Conservation (phyloP, 2,888 invertebrate species). For the Netelia virgata region DNA sequence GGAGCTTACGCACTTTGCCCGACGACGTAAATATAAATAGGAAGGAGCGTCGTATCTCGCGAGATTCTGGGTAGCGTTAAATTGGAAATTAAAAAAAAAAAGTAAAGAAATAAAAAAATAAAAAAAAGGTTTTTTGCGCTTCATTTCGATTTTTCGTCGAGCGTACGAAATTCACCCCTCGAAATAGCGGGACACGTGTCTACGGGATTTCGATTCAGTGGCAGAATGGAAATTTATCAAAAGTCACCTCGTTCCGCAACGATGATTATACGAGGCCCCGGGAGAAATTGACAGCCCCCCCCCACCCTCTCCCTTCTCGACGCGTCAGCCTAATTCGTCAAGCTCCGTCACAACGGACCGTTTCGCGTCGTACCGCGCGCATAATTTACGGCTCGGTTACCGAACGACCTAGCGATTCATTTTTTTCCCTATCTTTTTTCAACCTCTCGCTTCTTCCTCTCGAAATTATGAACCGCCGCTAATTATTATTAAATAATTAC, state of each 20-base stretch:
- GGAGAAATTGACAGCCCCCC: constrained; percentile 7
- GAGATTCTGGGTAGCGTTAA: no score
- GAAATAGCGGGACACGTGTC: constrained; percentile 12
- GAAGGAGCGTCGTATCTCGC: neutral
- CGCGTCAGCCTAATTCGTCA: constrained; percentile 63
- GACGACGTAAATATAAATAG: constrained; percentile 38
- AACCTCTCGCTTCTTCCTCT: neutral
- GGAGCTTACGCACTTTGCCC: constrained; percentile 63
- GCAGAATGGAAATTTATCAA: constrained; percentile 51
- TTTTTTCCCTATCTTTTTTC: constrained; percentile 1
- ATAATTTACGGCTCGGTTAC: constrained; percentile 29
- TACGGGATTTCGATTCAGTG: constrained; percentile 50
- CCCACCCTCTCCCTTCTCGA: neutral
- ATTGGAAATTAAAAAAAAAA: no score
- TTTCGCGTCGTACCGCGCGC: constrained; percentile 16
- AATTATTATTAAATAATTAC: constrained; percentile 4
- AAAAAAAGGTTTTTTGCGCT: neutral
- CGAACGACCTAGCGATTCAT: constrained; percentile 26
- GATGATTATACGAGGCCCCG: constrained; percentile 15
- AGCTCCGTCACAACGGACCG: constrained; percentile 57
- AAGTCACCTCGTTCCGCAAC: constrained; percentile 55
- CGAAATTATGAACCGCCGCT: neutral
- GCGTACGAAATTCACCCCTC: neutral
- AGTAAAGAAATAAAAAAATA: no score
- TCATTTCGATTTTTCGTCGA: neutral